Conservation (phyloP, 2,888 invertebrate genomes). For the Choristoneura rosaceana region DNA sequence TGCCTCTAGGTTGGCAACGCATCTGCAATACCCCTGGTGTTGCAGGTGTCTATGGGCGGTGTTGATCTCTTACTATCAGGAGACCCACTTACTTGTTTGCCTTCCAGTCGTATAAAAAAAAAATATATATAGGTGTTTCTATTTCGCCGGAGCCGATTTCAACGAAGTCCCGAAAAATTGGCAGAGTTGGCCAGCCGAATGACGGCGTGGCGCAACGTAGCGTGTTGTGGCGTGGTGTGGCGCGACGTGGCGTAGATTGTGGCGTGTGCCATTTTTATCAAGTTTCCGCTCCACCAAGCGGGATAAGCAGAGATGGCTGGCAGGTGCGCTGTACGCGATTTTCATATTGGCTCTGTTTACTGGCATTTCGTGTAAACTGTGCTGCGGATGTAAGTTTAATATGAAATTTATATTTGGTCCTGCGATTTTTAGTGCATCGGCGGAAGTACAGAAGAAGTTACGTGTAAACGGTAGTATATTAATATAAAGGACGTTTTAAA, state of each 20-base stretch:
- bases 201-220: neutral
- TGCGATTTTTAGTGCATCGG: neutral
- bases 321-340: constrained; percentile 33
- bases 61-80: too few relatives aligned
- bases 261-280: constrained; percentile 33
- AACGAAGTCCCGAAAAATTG: neutral
- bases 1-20: too few relatives aligned
- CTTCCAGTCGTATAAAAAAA: too few relatives aligned
- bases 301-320: constrained; percentile 38
- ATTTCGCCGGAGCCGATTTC: neutral
- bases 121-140: too few relatives aligned
- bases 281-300: constrained; percentile 32
- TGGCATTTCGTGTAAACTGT: constrained; percentile 5
- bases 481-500: too few relatives aligned
- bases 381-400: neutral
- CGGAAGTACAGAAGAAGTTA: too few relatives aligned
- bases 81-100: too few relatives aligned
- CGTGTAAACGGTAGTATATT: too few relatives aligned
- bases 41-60: too few relatives aligned
- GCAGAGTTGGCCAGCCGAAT: neutral
- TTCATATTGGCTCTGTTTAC: constrained; percentile 30
- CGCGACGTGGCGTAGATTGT: constrained; percentile 5
- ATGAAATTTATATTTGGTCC: neutral
- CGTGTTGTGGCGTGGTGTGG: neutral
- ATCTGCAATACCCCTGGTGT: too few relatives aligned